Base-by-base conservation (phyloP, 2,888 invertebrate species). In the Calliphora vomitoria region DNA sequence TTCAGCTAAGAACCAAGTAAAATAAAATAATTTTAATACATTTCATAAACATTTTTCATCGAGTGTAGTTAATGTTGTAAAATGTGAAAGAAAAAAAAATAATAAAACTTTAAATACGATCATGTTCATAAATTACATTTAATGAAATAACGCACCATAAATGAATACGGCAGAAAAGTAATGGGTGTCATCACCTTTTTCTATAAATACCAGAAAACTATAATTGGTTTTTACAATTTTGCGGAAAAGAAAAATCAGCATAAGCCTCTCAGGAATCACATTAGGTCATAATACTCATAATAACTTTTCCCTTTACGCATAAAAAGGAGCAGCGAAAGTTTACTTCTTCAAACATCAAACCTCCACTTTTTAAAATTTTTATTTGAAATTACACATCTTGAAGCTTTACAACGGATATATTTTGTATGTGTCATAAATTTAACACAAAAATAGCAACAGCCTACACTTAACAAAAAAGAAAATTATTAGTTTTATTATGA, bases 121-220 rank as follows among this genome's bases (percentile, higher is more conserved):
- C 84, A 84, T 76, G 79, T 84, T 84, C 84, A 64, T 75, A 87
- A 82, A 87, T 84, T 78, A 20, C 76, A 81, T 69, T 87, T 87
- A 82, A 85, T 87, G 64, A 84, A 82, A 81, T 76, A 44, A 55
- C 55, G 25, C 18, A 31, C 31, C 18, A 69, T 66, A 84, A 74
- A 31, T 53, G 55, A 68, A 78, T 72, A 62, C 66, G 13, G 20
- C 31, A 15, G 68, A 74, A 71, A 81, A 86, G 64, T 86, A 88
- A 88, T 88, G 82, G 85, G 88, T 88, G 86, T 89, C 89, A 84
- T 86, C 89, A 88, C 88, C 82, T 85, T 82, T 87, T 81, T 62
- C 83, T 84, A 76, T 68, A 68, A 87, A 82, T 74, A 78, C 76
- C 8, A 25, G 25, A 69, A n/a, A 75, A 68, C 18, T 80, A 15